Base-by-base conservation (phyloP, 2,888 invertebrate genomes). In the Gonocerus acuteangulatus region DNA sequence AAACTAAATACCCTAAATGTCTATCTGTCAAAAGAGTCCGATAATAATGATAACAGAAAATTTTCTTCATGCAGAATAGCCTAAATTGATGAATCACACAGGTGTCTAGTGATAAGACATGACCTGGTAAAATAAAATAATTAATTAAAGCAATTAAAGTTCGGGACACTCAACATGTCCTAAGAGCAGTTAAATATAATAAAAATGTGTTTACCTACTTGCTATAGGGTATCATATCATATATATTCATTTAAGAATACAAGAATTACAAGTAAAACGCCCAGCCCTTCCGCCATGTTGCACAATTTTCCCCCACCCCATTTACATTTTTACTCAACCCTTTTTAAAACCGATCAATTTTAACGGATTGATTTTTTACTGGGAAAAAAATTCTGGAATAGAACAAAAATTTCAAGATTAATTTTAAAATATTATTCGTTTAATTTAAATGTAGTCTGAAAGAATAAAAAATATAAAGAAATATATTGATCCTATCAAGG, bases 261-360 rank as follows among this genome's bases (percentile, higher is more conserved):
- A 44, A 36, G 42, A 57, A 45, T 45, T 32, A 45, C 9, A 47
- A 57, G 58, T 54, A 62, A 65, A 61, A 65, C 63, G 66, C 69
- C 68, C 80, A 81, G 82, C 82, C 82, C 82, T 79, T 80, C 80
- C 81, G 82, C 82, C 83, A 83, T 82, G 79, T 82, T 77, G 69
- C 68, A 68, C 67, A 66, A 68, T 70, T 68, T 61, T 61, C 64
- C 67, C 67, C 68, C 66, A 63, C 66, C 67, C 66, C 66, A 62
- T 56, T 59, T 57, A 52, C 62, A 64, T 67, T 61, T 67, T 65
- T 63, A 66, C 64, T 66, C 66, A 66, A 65, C 66, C 67, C 67
- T 68, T 67, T 67, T 51, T 57, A 36, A 16, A 61, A 47, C 22
- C 32, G 61, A 61, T 61, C 61, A 54, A 61, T 61, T 57, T 57